Conservation (phyloP, 2,888 invertebrate species). For the Thelaira solivaga region DNA sequence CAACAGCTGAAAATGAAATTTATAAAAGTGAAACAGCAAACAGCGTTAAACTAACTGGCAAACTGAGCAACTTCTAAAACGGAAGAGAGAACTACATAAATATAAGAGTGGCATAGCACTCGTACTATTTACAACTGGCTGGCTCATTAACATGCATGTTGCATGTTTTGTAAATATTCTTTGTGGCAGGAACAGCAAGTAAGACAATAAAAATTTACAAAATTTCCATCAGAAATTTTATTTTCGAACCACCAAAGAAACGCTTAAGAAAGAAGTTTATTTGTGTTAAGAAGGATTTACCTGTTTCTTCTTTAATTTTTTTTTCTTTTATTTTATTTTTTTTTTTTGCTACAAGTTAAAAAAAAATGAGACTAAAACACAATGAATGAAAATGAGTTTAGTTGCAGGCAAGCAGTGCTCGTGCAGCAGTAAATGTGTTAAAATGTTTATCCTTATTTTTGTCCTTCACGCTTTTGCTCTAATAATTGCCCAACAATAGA, state of each 20-base stretch:
- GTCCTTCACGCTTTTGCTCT: constrained; percentile 46
- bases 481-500: constrained; percentile 70
- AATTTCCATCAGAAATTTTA: constrained; percentile 38
- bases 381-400: background rate
- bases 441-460: constrained; percentile 11
- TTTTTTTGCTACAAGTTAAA: background rate
- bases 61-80: background rate
- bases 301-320: constrained; percentile 26
- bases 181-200: background rate
- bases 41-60: background rate
- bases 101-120: background rate
- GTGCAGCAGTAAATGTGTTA: background rate
- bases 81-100: background rate
- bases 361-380: background rate
- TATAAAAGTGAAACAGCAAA: constrained; percentile 19
- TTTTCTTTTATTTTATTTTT: background rate
- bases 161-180: constrained; percentile 22
- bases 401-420: background rate
- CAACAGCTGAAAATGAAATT: constrained; percentile 7
- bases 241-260: constrained; percentile 27
- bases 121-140: constrained; percentile 7
- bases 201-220: background rate
- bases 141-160: constrained; percentile 26
- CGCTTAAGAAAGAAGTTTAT: constrained; percentile 11
- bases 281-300: constrained; percentile 23